A percentile compares a stretch with the other conserved stretches of the same genome.
Evolutionary conservation across 2,113 vertebrate genomes (phyloP).

Genomic region (Chiloscyllium plagiosum): DNA sequence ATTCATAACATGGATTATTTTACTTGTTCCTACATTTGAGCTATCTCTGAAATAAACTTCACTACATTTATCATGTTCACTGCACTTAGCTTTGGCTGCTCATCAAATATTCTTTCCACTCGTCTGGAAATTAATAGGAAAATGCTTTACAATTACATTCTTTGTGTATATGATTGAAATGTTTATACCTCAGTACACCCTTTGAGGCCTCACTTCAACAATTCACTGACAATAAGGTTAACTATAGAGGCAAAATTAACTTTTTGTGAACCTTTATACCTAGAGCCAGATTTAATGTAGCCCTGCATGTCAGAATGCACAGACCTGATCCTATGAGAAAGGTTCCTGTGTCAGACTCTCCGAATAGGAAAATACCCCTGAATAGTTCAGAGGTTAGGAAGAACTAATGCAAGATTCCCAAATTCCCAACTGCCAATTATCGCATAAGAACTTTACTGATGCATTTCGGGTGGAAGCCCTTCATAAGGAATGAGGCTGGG

Average conservation of each 20-base stretch:
- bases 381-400: not conserved
- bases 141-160: not conserved
- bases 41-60: not conserved
- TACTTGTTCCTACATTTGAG: not conserved
- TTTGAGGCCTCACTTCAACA: not conserved
- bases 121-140: not conserved
- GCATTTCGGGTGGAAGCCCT: too few relatives aligned
- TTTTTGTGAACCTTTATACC: not conserved
- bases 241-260: not conserved
- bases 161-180: not conserved
- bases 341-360: not conserved
- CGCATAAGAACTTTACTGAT: too few relatives aligned
- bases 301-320: not conserved
- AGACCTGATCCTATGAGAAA: not conserved
- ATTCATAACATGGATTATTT: not conserved
- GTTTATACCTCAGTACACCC: not conserved
- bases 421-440: not conserved
- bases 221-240: not conserved
- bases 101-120: not conserved
- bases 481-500: too few relatives aligned
- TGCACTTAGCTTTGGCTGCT: conserved; percentile 9
- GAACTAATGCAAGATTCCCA: not conserved
- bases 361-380: not conserved
- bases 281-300: too few relatives aligned
- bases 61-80: not conserved